A percentile compares a stretch with the other conserved stretches of the same genome.
Conservation (phyloP, 2,888 invertebrate genomes). For the Ectemnius cavifrons region DNA sequence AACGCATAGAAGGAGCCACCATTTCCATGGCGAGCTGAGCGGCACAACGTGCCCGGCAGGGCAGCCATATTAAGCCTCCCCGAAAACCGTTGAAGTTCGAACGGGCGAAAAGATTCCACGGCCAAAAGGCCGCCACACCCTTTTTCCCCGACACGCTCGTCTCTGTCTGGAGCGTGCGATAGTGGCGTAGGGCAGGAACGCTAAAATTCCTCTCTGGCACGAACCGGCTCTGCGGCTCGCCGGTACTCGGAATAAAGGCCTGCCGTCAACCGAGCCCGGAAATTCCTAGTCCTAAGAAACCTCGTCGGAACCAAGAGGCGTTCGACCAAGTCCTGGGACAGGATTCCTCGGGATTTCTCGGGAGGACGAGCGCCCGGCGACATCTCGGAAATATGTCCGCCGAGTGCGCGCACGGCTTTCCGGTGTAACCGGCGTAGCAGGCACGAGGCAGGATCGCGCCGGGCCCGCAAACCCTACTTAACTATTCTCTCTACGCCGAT, state of each 20-base stretch:
- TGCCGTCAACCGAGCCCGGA: no score
- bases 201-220: no score
- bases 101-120: conserved; percentile 37
- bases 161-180: no score
- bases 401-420: conserved; percentile 18
- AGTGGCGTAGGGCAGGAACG: no score
- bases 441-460: conserved; percentile 38
- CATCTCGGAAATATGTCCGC: conserved; percentile 28
- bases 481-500: no score
- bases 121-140: conserved; percentile 45
- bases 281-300: no score
- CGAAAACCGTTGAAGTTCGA: conserved; percentile 50
- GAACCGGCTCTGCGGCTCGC: no score
- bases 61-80: conserved; percentile 60
- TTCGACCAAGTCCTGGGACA: background rate
- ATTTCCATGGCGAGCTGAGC: conserved; percentile 46
- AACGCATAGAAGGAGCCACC: conserved; percentile 38
- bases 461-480: background rate
- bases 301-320: no score
- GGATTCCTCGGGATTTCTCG: conserved; percentile 1
- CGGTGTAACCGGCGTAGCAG: conserved; percentile 40
- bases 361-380: background rate
- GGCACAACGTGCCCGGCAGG: conserved; percentile 53
- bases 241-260: no score
- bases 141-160: background rate